Evolutionary conservation across 2,888 invertebrate genomes (phyloP), one percentile per base, ranked within the genome.

Genomic region (Apamea epomidion): DNA sequence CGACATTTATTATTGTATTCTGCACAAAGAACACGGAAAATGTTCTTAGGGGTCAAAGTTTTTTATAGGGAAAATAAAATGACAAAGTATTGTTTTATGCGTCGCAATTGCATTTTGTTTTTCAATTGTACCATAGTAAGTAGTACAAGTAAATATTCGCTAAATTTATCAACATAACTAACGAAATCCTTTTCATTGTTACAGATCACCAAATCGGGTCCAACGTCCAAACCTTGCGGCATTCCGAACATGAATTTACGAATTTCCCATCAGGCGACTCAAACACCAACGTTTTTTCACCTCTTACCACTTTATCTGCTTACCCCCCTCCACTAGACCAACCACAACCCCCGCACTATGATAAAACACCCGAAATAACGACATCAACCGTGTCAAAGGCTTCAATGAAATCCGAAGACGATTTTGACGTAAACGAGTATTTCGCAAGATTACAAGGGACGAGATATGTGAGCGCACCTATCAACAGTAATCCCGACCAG

Each of bases 361-460:
- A 86, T 4, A 80, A 42, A 68, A 76, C 51, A 51, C 64, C 77
- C 12, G 90, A 91, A 80, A 84, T 78, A 18, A 67, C 81, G 7
- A 80, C 62, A 1, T 45, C 88, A 12, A 92, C 90, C 0, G 83
- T 89, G 64, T 93, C 94, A n/a, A 95, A 95, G 85, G 93, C 93
- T 78, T 92, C 91, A 1, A 74, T 81, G 0, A 95, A 94, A 84
- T 88, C 94, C 0, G 95, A 96, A 65, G 97, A 97, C 65, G 97
- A 97, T 87, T 97, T 97, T 78, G 97, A 97, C 83, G 96, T 97
- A 0, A 96, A 96, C 76, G 97, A 96, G 84, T 97, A 97, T 83
- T 96, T 97, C 65, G 97, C 97, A 3, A 91, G 97, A 58, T 89
- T 97, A 0, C 97, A 97, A 86, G 95, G 97, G 4, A 96, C 95